phyloP scores from a whole-genome alignment of 2,113 vertebrate species.

The Bambusicola thoracicus region DNA sequence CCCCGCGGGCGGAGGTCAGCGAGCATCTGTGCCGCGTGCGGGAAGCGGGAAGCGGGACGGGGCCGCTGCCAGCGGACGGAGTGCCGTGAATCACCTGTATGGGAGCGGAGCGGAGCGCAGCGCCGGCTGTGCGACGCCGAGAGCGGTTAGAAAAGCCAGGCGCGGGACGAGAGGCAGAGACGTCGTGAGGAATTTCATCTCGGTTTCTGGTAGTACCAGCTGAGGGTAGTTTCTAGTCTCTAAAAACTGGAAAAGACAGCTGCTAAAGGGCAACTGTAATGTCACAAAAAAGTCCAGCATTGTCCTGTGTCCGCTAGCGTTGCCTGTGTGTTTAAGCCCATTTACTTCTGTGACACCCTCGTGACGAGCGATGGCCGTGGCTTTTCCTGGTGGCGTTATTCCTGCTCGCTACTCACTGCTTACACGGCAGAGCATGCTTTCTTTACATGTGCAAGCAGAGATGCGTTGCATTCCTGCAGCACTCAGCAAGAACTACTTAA shows the following conservation, averaged over 20 bases:
- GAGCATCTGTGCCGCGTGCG: slow-evolving; percentile 75
- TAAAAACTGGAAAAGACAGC: background rate
- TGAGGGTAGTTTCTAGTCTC: background rate
- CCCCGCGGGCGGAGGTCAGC: slow-evolving; percentile 70
- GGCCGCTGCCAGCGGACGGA: background rate
- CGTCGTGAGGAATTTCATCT: background rate
- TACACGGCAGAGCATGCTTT: background rate
- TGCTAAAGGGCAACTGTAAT: background rate
- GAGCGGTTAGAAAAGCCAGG: background rate
- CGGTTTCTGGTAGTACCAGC: background rate
- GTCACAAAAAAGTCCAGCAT: background rate
- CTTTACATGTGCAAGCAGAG: background rate
- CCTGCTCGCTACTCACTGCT: background rate
- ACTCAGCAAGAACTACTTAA: background rate
- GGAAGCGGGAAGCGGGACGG: slow-evolving; percentile 69
- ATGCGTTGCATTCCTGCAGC: background rate
- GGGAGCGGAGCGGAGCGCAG: background rate
- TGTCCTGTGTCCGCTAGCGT: background rate
- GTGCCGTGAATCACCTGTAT: no score
- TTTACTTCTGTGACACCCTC: background rate
- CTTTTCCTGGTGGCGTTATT: background rate
- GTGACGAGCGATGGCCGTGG: background rate
- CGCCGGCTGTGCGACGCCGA: background rate
- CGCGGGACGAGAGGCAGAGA: background rate
- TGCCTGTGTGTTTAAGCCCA: background rate